Percentiles rank a stretch among this genome's conserved stretches.
Evolutionary conservation across 2,113 vertebrate species (phyloP).

Genomic region (Brevimyrus niger): DNA sequence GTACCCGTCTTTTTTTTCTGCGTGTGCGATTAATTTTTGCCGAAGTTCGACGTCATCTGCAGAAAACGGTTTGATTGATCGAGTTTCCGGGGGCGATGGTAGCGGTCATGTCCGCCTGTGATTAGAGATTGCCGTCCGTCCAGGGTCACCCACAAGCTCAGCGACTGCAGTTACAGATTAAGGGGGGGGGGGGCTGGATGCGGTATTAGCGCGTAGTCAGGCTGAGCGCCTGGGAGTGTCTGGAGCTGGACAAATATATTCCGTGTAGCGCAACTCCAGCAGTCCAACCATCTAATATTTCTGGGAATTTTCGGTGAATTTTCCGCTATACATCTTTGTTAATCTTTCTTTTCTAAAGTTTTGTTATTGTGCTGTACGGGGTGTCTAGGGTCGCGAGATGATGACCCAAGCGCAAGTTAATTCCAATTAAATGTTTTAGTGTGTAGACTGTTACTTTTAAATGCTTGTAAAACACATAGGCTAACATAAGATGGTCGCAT

Average conservation of each 20-base stretch:
- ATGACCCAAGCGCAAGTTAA: neutral
- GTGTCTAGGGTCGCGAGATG: neutral
- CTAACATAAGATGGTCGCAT: neutral
- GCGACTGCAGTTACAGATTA: slow-evolving; percentile 43
- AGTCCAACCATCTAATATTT: neutral
- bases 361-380: neutral
- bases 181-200: slow-evolving; percentile 31
- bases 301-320: neutral
- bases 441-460: neutral
- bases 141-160: slow-evolving; percentile 35
- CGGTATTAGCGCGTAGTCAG: neutral
- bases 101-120: neutral
- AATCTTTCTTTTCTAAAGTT: neutral
- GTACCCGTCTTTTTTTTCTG: neutral
- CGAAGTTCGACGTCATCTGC: neutral
- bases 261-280: neutral
- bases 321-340: neutral
- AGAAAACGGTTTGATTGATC: neutral
- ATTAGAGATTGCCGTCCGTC: slow-evolving; percentile 10
- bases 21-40: neutral
- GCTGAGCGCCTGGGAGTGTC: neutral
- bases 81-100: neutral
- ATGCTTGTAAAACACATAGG: neutral
- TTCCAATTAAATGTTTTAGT: neutral
- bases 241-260: neutral